Evolutionary conservation across 2,888 invertebrate genomes (phyloP), one percentile per base, ranked within the genome.

Genomic region (Drosophila colorata): DNA sequence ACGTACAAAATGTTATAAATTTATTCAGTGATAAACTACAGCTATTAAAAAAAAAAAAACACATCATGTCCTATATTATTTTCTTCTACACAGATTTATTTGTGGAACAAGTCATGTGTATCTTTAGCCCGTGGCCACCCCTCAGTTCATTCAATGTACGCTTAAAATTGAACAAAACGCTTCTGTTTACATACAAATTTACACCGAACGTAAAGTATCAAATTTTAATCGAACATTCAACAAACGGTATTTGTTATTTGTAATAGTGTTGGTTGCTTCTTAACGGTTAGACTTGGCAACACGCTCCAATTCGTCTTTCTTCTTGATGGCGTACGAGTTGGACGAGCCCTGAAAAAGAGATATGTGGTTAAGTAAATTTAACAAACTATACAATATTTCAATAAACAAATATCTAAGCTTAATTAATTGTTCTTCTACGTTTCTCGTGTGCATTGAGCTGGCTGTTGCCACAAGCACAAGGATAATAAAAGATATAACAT

Each of bases 231-330:
- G 74, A 56, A 75, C 75, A 74, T 75, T 71, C 60, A 75, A 75
- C 63, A 74, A 75, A 72, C 52, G 47, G 43, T 47, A 71, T 77
- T 71, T 81, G 81, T 80, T 74, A 80, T 80, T 74, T 70, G 43
- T 67, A 52, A 67, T 33, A 38, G 18, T 57, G 16, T 67, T 59
- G 40, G 28, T 63, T 59, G 20, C 68, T 84, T 49, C 67, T 98
- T 99, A 99, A 97, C 99, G 97, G 95, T 99, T 99, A 93, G 99
- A 99, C 94, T 99, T 99, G 92, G 99, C 99, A 89, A 99, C 99
- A 95, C 99, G 98, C 94, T 99, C 99, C 93, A 99, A 95, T 94
- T 99, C 99, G 93, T 99, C 99, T 94, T 99, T 99, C 95, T 99
- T 99, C 95, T 99, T 99, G 94, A 99, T 99, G 87, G 99, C 99